Evolutionary conservation across 2,113 vertebrate genomes (phyloP).

Genomic region (Ranitomeya variabilis): DNA sequence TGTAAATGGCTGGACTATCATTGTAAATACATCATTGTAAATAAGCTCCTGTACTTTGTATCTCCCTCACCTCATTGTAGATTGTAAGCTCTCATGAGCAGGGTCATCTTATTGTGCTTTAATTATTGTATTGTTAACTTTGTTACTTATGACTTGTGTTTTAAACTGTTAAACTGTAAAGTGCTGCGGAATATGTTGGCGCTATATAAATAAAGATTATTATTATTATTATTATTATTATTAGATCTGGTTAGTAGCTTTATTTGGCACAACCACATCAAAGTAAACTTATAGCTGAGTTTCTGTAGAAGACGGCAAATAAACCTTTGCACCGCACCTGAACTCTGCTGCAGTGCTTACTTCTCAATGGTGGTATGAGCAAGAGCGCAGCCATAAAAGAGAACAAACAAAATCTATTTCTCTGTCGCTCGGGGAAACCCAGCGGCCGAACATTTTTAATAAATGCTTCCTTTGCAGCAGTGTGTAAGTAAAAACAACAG

Average conservation of each 20-base stretch:
- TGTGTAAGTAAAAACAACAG: constrained; percentile 57
- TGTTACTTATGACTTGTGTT: too few relatives aligned
- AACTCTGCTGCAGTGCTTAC: constrained; percentile 30
- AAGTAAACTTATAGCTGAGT: constrained; percentile 8
- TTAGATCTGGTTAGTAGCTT: background rate
- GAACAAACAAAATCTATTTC: constrained; percentile 59
- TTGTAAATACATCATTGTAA: too few relatives aligned
- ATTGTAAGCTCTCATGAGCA: too few relatives aligned
- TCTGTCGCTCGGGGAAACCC: constrained; percentile 54
- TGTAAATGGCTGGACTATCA: too few relatives aligned
- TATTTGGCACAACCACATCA: background rate
- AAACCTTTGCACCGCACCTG: constrained; percentile 26
- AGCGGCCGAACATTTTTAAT: constrained; percentile 52
- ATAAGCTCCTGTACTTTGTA: too few relatives aligned
- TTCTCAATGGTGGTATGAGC: constrained; percentile 45
- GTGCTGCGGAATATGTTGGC: too few relatives aligned
- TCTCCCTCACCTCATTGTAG: too few relatives aligned
- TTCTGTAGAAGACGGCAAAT: background rate
- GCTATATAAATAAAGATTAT: too few relatives aligned
- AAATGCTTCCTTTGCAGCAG: constrained; percentile 54
- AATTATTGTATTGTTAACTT: too few relatives aligned
- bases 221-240: too few relatives aligned
- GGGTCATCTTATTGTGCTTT: too few relatives aligned
- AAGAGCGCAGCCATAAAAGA: constrained; percentile 46
- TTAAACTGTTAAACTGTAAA: too few relatives aligned